Conservation (phyloP, 2,888 invertebrate genomes). For the Chrysina gloriosa region DNA sequence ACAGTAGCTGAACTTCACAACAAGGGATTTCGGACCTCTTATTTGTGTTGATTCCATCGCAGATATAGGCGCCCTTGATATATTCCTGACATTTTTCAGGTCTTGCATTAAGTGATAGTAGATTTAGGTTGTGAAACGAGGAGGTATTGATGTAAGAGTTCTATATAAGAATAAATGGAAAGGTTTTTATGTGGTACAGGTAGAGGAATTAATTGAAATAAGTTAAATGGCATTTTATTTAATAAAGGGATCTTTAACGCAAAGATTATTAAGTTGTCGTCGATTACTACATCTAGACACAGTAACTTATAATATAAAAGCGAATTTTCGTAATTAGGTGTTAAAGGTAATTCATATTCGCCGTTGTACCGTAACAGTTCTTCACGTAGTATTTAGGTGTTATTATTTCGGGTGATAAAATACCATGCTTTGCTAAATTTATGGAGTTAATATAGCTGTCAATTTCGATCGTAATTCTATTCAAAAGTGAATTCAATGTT, state of each 20-base stretch:
- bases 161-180: constrained; percentile 38
- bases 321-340: background rate
- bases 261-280: constrained; percentile 38
- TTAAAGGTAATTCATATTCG: constrained; percentile 39
- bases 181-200: constrained; percentile 41
- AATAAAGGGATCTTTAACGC: constrained; percentile 44
- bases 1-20: too few relatives aligned
- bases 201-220: constrained; percentile 44
- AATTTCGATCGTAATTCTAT: constrained; percentile 38
- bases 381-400: constrained; percentile 39
- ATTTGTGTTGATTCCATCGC: too few relatives aligned
- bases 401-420: constrained; percentile 43
- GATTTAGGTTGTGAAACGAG: too few relatives aligned
- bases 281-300: background rate
- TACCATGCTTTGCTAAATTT: constrained; percentile 44
- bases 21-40: too few relatives aligned
- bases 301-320: background rate
- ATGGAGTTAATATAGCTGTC: constrained; percentile 43
- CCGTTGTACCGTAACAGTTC: constrained; percentile 43
- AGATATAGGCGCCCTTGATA: too few relatives aligned
- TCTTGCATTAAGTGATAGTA: too few relatives aligned
- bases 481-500: constrained; percentile 36
- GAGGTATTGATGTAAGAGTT: too few relatives aligned
- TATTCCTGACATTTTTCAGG: too few relatives aligned
- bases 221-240: constrained; percentile 36